Evolutionary conservation across 2,113 vertebrate species (phyloP).

Genomic region (Trematocara unimaculatum): DNA sequence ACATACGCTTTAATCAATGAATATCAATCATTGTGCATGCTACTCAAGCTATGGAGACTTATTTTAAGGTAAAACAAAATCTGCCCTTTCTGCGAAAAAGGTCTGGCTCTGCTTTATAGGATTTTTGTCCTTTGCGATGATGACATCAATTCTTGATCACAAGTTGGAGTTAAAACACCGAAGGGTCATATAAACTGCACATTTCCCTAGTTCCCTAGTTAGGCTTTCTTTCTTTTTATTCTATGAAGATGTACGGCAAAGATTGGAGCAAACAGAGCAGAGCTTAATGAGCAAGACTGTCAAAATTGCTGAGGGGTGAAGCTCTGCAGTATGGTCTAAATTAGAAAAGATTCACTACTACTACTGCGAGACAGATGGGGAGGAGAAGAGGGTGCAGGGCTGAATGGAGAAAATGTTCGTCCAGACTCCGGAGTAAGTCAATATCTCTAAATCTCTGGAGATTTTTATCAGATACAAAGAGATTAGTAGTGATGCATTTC

Average conservation of each 20-base stretch:
- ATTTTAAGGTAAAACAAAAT: neutral
- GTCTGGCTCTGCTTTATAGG: neutral
- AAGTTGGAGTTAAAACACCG: neutral
- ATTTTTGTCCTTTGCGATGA: neutral
- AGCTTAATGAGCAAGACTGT: neutral
- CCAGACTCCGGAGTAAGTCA: neutral
- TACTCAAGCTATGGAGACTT: neutral
- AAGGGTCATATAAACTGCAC: neutral
- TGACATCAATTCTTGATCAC: neutral
- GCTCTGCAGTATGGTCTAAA: neutral
- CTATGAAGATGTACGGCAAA: neutral
- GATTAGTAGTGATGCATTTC: neutral
- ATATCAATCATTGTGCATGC: neutral
- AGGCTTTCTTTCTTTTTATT: neutral
- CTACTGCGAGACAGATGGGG: neutral
- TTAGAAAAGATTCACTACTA: neutral
- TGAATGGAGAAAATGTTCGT: neutral
- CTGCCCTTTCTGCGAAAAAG: neutral
- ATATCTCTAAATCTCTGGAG: neutral
- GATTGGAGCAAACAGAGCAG: neutral
- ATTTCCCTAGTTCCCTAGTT: neutral
- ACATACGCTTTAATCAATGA: neutral
- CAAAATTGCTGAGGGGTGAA: constrained; percentile 8
- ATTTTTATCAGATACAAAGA: neutral
- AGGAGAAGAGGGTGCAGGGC: neutral